Evolutionary conservation across 2,888 invertebrate genomes (phyloP).

Genomic region (Ichneumon xanthorius): DNA sequence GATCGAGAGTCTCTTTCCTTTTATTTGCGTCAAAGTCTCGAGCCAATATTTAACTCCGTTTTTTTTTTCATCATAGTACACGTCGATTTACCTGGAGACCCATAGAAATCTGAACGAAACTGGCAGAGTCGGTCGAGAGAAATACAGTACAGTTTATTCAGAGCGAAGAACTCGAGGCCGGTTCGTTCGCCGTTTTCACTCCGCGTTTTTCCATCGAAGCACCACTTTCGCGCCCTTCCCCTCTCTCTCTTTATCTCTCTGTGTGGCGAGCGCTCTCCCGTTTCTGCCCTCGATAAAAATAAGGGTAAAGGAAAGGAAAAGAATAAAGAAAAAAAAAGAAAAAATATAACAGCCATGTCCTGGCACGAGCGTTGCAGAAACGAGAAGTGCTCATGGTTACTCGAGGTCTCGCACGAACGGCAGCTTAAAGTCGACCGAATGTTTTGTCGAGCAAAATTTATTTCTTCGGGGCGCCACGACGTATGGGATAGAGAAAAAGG

Average conservation of each 20-base stretch:
- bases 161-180: slow-evolving; percentile 35
- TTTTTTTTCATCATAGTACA: background rate
- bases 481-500: slow-evolving; percentile 1
- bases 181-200: slow-evolving; percentile 59
- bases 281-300: slow-evolving; percentile 50
- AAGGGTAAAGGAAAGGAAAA: background rate
- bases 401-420: slow-evolving; percentile 59
- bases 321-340: background rate
- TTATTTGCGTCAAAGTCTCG: slow-evolving; percentile 17
- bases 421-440: slow-evolving; percentile 61
- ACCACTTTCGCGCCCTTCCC: slow-evolving; percentile 34
- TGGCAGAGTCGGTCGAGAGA: slow-evolving; percentile 36
- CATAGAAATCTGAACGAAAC: slow-evolving; percentile 45
- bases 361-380: slow-evolving; percentile 51
- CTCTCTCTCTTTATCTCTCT: slow-evolving; percentile 8
- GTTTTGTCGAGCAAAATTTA: slow-evolving; percentile 63
- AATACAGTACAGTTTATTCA: slow-evolving; percentile 28
- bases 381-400: slow-evolving; percentile 61
- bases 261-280: slow-evolving; percentile 22
- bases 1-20: slow-evolving; percentile 2
- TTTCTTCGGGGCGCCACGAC: slow-evolving; percentile 44
- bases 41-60: slow-evolving; percentile 31
- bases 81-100: slow-evolving; percentile 31
- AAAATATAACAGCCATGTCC: slow-evolving; percentile 47
- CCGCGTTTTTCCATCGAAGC: slow-evolving; percentile 47